Conservation (phyloP, 2,888 invertebrate genomes). For the Mythimna albipuncta region DNA sequence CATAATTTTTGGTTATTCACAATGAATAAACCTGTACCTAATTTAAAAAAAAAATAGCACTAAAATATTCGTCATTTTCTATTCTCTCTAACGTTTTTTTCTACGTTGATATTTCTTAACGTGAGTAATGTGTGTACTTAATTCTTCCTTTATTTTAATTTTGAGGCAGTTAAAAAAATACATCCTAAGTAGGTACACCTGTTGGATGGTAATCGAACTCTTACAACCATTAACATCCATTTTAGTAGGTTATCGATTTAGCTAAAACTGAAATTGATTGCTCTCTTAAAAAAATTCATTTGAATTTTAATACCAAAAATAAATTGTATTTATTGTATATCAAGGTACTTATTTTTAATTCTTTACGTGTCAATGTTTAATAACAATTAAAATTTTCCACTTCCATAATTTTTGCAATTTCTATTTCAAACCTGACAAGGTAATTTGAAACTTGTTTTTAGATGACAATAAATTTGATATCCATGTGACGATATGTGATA, state of each 20-base stretch:
- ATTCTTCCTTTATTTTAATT: not conserved
- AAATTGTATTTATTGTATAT: slow-evolving; percentile 1
- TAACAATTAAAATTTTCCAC: not conserved
- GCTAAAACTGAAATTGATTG: slow-evolving; percentile 26
- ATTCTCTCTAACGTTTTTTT: not conserved
- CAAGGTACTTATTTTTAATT: not conserved
- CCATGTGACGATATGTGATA: slow-evolving; percentile 6
- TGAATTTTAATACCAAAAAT: not conserved
- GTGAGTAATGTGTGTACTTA: no score
- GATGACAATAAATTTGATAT: slow-evolving; percentile 2
- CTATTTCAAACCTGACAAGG: not conserved
- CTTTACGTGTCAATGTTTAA: not conserved
- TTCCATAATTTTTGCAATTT: not conserved
- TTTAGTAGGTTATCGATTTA: slow-evolving; percentile 10
- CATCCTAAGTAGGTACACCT: not conserved
- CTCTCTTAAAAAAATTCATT: slow-evolving; percentile 21
- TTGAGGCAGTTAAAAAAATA: not conserved
- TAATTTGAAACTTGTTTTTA: slow-evolving; percentile 10
- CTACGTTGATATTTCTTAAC: not conserved
- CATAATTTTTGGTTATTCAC: not conserved
- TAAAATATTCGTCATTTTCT: not conserved
- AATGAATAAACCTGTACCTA: not conserved
- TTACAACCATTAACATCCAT: slow-evolving; percentile 23
- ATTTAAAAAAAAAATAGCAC: not conserved
- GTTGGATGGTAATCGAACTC: not conserved